A percentile compares a stretch with the other conserved stretches of the same genome.
Evolutionary conservation across 2,113 vertebrate genomes (phyloP).

Genomic region (Megatriorchis doriae): DNA sequence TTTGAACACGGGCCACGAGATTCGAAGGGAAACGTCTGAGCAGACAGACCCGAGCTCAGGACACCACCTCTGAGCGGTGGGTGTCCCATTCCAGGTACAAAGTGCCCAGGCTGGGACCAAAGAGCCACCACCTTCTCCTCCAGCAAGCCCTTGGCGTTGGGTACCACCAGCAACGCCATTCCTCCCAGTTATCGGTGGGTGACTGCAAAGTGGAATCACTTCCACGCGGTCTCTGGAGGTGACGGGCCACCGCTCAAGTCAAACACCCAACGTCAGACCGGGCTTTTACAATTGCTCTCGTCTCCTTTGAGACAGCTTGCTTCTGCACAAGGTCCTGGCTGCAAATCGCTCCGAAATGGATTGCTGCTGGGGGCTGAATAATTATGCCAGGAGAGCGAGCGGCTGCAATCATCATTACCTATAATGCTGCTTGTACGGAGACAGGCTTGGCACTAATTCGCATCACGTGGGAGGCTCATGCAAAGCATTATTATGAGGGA

Average conservation of each 20-base stretch:
- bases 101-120: fast-evolving
- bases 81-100: neutral
- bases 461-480: neutral
- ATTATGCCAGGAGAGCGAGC: neutral
- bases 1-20: neutral
- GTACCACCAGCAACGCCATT: neutral
- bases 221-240: neutral
- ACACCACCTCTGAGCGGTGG: fast-evolving
- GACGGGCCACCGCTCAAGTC: neutral
- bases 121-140: neutral
- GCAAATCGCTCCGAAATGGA: fast-evolving
- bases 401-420: neutral
- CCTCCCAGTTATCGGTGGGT: fast-evolving
- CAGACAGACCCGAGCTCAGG: fast-evolving
- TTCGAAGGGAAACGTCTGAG: neutral
- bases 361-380: neutral
- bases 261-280: fast-evolving
- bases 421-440: neutral
- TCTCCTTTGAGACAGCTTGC: neutral
- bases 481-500: neutral
- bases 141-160: neutral
- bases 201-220: neutral
- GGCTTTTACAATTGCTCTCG: neutral
- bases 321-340: neutral
- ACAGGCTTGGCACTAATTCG: neutral